These are phyloP conservation scores for Megaceryle alcyon DNA, from an alignment of 2,797 vertebrate genomes.

Conservation along the genomic window DNA sequence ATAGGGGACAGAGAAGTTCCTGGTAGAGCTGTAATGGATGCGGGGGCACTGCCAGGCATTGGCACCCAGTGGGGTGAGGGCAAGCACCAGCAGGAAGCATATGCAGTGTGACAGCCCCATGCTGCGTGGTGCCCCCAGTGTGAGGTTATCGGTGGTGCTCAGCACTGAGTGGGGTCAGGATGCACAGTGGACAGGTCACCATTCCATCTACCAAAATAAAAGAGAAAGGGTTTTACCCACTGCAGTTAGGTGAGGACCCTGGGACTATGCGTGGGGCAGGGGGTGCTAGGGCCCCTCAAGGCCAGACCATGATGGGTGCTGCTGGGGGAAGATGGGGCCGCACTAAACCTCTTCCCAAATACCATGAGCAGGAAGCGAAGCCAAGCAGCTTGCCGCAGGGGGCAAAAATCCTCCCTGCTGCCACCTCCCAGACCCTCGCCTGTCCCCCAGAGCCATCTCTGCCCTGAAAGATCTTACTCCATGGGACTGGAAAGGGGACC, in stretches of 20 bases:
- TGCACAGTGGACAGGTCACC: not conserved
- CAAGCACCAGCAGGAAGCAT: not conserved
- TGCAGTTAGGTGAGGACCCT: rapidly evolving
- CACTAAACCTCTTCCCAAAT: not conserved
- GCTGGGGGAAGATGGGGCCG: rapidly evolving
- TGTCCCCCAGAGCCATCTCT: not conserved
- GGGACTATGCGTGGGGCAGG: too few relatives aligned
- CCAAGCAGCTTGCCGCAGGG: not conserved
- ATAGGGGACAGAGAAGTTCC: slow-evolving; percentile 87
- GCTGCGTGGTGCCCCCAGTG: not conserved
- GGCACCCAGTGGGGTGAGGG: not conserved
- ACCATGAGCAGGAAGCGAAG: not conserved
- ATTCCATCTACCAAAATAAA: not conserved
- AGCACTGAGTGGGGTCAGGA: not conserved
- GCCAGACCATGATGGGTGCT: rapidly evolving
- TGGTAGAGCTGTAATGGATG: slow-evolving; percentile 71
- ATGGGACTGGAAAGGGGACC: not conserved
- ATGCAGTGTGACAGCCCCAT: not conserved
- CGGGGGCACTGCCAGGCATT: slow-evolving; percentile 77
- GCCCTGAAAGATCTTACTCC: not conserved
- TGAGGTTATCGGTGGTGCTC: not conserved
- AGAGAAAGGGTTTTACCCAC: rapidly evolving
- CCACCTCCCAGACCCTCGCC: not conserved
- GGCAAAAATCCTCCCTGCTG: not conserved
- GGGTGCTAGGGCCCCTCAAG: not conserved